Evolutionary conservation across 1,140 invertebrate genomes (phyloP).

Genomic region (Ooceraea biroi): DNA sequence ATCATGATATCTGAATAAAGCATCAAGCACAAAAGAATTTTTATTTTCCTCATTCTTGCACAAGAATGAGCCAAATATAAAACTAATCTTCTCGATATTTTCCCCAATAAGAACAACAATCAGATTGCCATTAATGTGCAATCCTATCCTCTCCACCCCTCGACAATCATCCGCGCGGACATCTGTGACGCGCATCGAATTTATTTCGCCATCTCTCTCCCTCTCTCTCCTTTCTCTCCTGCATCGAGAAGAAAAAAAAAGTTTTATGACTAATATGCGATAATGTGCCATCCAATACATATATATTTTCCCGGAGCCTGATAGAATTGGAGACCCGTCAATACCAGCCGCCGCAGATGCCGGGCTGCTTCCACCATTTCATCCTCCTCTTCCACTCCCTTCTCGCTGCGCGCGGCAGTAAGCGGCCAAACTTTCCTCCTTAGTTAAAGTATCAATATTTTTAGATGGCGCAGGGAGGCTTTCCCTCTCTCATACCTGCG

Average conservation of each 20-base stretch:
- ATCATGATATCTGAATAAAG: neutral
- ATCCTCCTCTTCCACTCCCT: neutral
- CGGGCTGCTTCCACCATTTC: conserved; percentile 47
- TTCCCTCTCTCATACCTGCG: conserved; percentile 66
- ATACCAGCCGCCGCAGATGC: conserved; percentile 78
- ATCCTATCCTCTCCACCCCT: neutral
- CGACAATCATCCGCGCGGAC: conserved; percentile 67
- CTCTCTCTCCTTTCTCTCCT: neutral
- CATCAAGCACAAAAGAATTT: neutral
- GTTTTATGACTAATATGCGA: conserved; percentile 80
- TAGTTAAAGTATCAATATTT: conserved; percentile 82
- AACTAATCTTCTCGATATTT: conserved; percentile 21
- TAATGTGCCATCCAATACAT: conserved; percentile 79
- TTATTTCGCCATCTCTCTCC: conserved; percentile 60
- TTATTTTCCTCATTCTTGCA: neutral
- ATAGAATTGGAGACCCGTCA: conserved; percentile 80
- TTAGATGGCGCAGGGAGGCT: conserved; percentile 69
- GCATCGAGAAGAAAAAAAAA: conserved; percentile 65
- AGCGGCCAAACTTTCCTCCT: conserved; percentile 77
- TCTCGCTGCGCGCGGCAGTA: conserved; percentile 13
- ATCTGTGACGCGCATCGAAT: conserved; percentile 69
- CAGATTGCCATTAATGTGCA: conserved; percentile 53
- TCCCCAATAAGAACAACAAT: neutral
- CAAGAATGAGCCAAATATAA: conserved; percentile 18
- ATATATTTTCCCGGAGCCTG: conserved; percentile 74